Conservation (phyloP, 92 coral and sea anemone genomes). For the Porites cylindrica region DNA sequence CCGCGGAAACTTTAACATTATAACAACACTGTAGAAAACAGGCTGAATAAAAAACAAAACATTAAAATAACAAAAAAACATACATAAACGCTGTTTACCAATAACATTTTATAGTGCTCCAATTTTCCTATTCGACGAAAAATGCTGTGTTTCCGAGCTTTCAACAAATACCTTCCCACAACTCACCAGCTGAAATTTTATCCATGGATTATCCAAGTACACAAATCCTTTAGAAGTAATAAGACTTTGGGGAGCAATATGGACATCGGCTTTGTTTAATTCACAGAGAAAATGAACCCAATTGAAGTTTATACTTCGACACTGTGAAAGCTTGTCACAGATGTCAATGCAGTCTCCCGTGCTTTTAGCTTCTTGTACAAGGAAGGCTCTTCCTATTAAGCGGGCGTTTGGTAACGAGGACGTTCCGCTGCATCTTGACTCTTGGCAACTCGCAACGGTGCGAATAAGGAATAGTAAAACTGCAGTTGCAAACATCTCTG, state of each 20-base stretch:
- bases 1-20: too few relatives aligned
- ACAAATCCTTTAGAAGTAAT: constrained; percentile 7
- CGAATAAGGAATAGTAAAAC: neutral
- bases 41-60: too few relatives aligned
- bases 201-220: constrained; percentile 12
- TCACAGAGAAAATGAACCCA: neutral
- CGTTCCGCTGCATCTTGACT: neutral
- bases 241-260: neutral
- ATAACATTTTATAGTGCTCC: too few relatives aligned
- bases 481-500: neutral
- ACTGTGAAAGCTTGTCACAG: neutral
- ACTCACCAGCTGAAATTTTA: neutral
- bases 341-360: neutral
- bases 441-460: neutral
- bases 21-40: too few relatives aligned
- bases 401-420: constrained; percentile 8
- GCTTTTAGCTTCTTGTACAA: neutral
- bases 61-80: too few relatives aligned
- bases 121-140: too few relatives aligned
- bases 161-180: neutral
- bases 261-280: constrained; percentile 19
- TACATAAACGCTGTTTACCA: too few relatives aligned
- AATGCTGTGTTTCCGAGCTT: too few relatives aligned
- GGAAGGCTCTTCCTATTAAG: neutral
- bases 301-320: constrained; percentile 15